A percentile compares a stretch with the other conserved stretches of the same genome.
These are phyloP conservation scores for Eledona agricola DNA, from an alignment of 2,888 invertebrate species.

Conservation along the genomic window DNA sequence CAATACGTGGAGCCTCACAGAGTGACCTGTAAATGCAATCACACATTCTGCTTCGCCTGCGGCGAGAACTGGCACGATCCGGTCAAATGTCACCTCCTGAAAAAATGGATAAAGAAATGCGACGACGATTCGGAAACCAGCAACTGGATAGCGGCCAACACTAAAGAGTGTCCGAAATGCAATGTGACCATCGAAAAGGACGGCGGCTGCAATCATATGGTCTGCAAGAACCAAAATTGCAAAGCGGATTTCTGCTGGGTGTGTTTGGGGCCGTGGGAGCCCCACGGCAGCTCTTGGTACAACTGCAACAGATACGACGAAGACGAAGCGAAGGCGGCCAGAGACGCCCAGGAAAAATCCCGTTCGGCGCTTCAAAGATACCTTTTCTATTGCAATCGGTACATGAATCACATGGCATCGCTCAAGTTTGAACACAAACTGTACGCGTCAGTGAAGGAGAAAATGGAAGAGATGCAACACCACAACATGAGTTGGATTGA, in stretches of 20 bases:
- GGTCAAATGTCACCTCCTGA: slow-evolving; percentile 90
- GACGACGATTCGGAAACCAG: slow-evolving; percentile 99
- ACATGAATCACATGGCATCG: slow-evolving; percentile 99
- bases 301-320: slow-evolving; percentile 97
- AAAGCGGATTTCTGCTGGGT: slow-evolving; percentile 99
- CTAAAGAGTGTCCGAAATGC: slow-evolving; percentile 98
- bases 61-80: slow-evolving; percentile 99
- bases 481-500: slow-evolving; percentile 99
- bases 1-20: slow-evolving; percentile 90
- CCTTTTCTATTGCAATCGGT: slow-evolving; percentile 97
- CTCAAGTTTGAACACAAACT: slow-evolving; percentile 97
- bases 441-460: slow-evolving; percentile 93
- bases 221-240: slow-evolving; percentile 97
- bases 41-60: slow-evolving; percentile 95
- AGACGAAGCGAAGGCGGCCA: slow-evolving; percentile 93
- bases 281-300: slow-evolving; percentile 98
- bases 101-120: slow-evolving; percentile 98
- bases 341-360: slow-evolving; percentile 95
- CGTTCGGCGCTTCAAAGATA: slow-evolving; percentile 95
- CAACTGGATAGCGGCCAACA: slow-evolving; percentile 99
- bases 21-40: slow-evolving; percentile 91
- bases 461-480: slow-evolving; percentile 99
- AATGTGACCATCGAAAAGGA: slow-evolving; percentile 97
- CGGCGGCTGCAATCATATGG: slow-evolving; percentile 99
- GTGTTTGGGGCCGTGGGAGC: slow-evolving; percentile 98